Evolutionary conservation across 2,888 invertebrate genomes (phyloP), one percentile per base, ranked within the genome.

Genomic region (Lamellibrachia columna): DNA sequence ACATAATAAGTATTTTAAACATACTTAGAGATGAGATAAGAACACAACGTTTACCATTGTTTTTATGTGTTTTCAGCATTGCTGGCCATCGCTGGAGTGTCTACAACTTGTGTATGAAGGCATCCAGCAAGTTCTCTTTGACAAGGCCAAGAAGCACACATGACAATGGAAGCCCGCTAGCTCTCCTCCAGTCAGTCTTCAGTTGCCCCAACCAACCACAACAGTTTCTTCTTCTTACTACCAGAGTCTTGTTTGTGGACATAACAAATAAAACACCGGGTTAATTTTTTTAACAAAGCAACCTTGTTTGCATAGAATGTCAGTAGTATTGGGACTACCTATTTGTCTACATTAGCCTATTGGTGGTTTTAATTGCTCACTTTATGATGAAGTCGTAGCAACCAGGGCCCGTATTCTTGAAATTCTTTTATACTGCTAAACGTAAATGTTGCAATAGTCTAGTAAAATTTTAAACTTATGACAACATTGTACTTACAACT

Each of bases 11-110:
- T 40, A 40, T 40, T 40, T 40, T 40, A 40, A 40, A 40, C 55
- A 55, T 55, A 3, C 2, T 55, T 40, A 40, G 55, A 55, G 55
- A 55, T 55, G 55, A 55, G 7, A 40, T 40, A 40, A 40, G 40
- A 40, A 7, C 55, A 55, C 9, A 55, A n/a, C 75, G 2, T 22
- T 75, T 22, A 15, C 75, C 75, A 15, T 22, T 15, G 58, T 58
- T 58, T 58, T 58, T 3, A 7, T 15, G 3, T 75, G 75, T 75
- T 40, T 55, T 58, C 92, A 93, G 93, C 91, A 92, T 92, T 92
- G 92, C 53, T 93, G 93, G 93, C 93, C 93, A 1, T n/a, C 90
- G n/a, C 92, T 93, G 53, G 53, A 90, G 22, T 93, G 93, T 90
- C 92, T 93, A 75, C 28, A 91, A 55, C 90, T 75, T 15, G 75